Base-by-base conservation (phyloP, 2,113 vertebrate species). In the Fukomys damarensis region DNA sequence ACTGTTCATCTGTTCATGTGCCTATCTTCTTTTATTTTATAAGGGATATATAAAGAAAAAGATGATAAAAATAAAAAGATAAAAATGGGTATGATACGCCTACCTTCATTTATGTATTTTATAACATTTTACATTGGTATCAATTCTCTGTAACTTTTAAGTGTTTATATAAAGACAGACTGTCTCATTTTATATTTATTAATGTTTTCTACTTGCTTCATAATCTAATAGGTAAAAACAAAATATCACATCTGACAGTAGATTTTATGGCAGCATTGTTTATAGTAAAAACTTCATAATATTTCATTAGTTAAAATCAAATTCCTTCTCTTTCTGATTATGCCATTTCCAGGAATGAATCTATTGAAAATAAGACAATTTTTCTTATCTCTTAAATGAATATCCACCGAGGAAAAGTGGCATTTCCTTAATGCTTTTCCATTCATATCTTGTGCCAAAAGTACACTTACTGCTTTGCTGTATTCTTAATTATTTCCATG, bases 281-380 rank as follows among this genome's bases (percentile, higher is more conserved):
- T 87, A 38, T 46, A 52, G 65, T 80, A 82, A 41, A 94, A 96
- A 72, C 68, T 56, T 91, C 83, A 68, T 63, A 88, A 24, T 77
- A 77, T 91, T 95, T 96, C 70, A 96, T 76, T 70, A 91, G 65
- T 89, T 24, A 91, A 92, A 65, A 95, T 58, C 70, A 86, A 58
- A 65, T 28, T 94, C 82, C 92, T 95, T 94, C 38, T 24, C 82
- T 77, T 97, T 80, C 70, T 92, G 63, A 20, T 95, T 91, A 54
- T 80, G 77, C 24, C 16, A 76, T 84, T 79, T 80, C n/a, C 19
- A 46, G 32, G 77, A 97, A 97, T 89, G 86, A 77, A 94, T 84
- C 41, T 86, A n/a, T 56, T 94, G 54, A 52, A 81, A 92, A 86
- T 58, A 43, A 87, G 70, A 38, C 22, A 85, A 65, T 72, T 93